Conservation (phyloP, 2,888 invertebrate genomes). For the Orchesella flavescens region DNA sequence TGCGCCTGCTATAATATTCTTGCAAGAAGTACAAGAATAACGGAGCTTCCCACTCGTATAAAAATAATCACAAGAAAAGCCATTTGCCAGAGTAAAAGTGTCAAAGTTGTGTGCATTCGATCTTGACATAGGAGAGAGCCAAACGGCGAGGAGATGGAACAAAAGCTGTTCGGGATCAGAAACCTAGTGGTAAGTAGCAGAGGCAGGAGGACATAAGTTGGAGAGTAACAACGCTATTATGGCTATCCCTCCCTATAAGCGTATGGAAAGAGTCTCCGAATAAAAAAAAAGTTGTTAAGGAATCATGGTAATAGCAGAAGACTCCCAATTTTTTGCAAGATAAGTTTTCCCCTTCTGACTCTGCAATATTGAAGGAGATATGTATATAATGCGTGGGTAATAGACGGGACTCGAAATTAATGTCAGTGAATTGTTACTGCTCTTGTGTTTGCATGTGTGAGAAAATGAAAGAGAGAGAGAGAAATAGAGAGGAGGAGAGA, state of each 20-base stretch:
- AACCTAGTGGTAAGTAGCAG: neutral
- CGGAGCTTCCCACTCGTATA: slow-evolving; percentile 43
- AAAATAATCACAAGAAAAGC: slow-evolving; percentile 55
- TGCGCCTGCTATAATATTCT: slow-evolving; percentile 16
- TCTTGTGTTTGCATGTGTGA: neutral
- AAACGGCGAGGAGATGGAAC: slow-evolving; percentile 35
- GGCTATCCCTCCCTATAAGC: no score
- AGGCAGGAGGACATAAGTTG: no score
- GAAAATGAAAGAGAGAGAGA: neutral
- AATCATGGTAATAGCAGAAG: neutral
- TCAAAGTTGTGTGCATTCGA: slow-evolving; percentile 56
- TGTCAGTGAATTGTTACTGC: slow-evolving; percentile 1
- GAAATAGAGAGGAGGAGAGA: neutral
- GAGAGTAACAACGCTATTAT: no score
- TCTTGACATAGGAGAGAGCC: slow-evolving; percentile 49
- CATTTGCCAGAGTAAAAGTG: slow-evolving; percentile 55
- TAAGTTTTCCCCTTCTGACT: neutral
- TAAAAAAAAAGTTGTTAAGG: slow-evolving; percentile 11
- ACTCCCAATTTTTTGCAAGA: slow-evolving; percentile 2
- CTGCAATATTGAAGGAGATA: neutral
- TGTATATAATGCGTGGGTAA: slow-evolving; percentile 43
- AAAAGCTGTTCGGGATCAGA: slow-evolving; percentile 44
- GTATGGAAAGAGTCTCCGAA: neutral
- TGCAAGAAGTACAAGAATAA: slow-evolving; percentile 7
- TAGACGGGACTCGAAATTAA: slow-evolving; percentile 37